Conservation (phyloP, 2,797 vertebrate genomes). For the Cynodonichthys magdalenae region DNA sequence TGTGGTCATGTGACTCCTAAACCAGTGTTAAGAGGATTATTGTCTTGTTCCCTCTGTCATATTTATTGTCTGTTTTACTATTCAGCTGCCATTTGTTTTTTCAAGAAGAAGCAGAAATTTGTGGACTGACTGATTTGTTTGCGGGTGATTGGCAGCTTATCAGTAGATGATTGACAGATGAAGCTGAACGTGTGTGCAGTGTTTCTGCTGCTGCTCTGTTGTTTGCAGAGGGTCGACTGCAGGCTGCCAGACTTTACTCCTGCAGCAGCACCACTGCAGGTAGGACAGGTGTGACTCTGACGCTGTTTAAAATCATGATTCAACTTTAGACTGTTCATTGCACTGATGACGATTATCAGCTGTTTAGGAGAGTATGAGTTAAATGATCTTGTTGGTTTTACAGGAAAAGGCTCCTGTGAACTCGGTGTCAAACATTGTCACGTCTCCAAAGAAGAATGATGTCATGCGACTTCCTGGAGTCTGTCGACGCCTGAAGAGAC, state of each 20-base stretch:
- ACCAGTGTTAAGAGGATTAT: constrained; percentile 54
- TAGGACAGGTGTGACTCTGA: constrained; percentile 26
- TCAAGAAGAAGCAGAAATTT: constrained; percentile 4
- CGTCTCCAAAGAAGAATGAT: background rate
- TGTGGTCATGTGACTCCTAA: constrained; percentile 44
- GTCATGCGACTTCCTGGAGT: constrained; percentile 69
- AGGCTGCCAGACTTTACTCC: constrained; percentile 40
- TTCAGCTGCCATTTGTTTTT: constrained; percentile 6
- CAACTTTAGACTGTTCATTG: too few relatives aligned
- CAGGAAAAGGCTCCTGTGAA: constrained; percentile 10
- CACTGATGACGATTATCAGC: background rate
- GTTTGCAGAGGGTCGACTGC: constrained; percentile 23
- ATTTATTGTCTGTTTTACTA: constrained; percentile 5
- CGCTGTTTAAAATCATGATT: too few relatives aligned
- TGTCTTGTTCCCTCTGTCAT: constrained; percentile 10
- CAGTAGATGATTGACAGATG: constrained; percentile 34
- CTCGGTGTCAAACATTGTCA: background rate
- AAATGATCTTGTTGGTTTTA: background rate
- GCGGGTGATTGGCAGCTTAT: constrained; percentile 1
- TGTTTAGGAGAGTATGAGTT: background rate
- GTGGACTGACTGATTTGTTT: background rate
- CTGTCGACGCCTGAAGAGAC: constrained; percentile 73
- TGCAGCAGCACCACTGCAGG: constrained; percentile 20
- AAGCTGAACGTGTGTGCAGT: constrained; percentile 6
- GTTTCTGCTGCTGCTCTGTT: constrained; percentile 38